These are phyloP conservation scores for Marronus borbonicus DNA, from an alignment of 2,888 invertebrate genomes.

Conservation along the genomic window DNA sequence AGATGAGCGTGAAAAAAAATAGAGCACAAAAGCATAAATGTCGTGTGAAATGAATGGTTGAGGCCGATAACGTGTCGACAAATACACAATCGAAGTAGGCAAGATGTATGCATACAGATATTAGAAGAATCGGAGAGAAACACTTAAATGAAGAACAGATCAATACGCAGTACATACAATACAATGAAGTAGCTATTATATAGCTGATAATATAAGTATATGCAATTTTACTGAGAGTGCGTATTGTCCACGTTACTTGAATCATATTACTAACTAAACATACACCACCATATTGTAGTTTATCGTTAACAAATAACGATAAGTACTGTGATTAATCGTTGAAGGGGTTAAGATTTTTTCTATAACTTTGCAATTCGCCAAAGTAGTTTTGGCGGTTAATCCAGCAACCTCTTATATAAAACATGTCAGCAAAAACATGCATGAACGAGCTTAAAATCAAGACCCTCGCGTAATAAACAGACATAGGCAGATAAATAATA, in stretches of 20 bases:
- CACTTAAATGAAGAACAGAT: slow-evolving; percentile 19
- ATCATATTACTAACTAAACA: background rate
- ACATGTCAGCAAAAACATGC: too few species aligned
- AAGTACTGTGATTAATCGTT: too few species aligned
- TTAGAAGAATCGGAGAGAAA: slow-evolving; percentile 11
- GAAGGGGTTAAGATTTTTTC: too few species aligned
- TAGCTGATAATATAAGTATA: background rate
- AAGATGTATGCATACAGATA: background rate
- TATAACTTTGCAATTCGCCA: too few species aligned
- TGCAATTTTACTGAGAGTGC: slow-evolving; percentile 24
- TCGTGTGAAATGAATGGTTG: slow-evolving; percentile 1
- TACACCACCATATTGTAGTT: background rate
- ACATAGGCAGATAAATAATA: too few species aligned
- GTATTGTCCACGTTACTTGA: background rate
- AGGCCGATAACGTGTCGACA: background rate
- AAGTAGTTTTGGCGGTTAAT: too few species aligned
- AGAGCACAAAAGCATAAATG: slow-evolving; percentile 6
- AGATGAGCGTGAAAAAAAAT: slow-evolving; percentile 25
- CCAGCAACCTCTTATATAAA: too few species aligned
- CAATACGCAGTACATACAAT: slow-evolving; percentile 6
- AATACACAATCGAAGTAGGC: slow-evolving; percentile 15
- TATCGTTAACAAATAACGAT: too few species aligned
- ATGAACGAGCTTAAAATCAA: too few species aligned
- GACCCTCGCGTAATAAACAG: too few species aligned
- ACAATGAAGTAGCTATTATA: slow-evolving; percentile 17